Base-by-base conservation (phyloP, 2,888 invertebrate genomes). In the Drosophila maculinotata region DNA sequence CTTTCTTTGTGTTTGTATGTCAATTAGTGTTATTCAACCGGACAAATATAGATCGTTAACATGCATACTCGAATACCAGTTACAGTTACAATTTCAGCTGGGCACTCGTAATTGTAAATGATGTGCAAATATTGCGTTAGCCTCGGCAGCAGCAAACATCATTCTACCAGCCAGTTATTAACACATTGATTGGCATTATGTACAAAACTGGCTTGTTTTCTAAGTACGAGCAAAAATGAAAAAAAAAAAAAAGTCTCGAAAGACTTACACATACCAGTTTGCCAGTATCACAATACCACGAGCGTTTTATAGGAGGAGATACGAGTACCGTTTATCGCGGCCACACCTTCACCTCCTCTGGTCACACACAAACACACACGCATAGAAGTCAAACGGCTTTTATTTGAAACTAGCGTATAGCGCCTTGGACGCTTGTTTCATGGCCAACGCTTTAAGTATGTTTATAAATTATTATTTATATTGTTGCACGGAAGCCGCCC, bases 51-150 rank as follows among this genome's bases (percentile, higher is more conserved):
- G 63, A 66, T 65, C 62, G 64, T 48, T 44, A 26, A 30, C 35
- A 59, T 53, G 42, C 15, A 44, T 44, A 59, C 38, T 25, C 36
- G 12, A 64, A 56, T 64, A 12, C 28, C 52, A 39, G 54, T 51
- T 52, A 39, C 42, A 45, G 49, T 65, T 62, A 45, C 42, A 54
- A 20, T 20, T 20, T 20, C 20, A 20, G 20, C 20, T 20, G 20
- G 2, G 20, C 31, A 45, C 9, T 20, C 45, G 51, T 69, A 58
- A 57, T 79, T 81, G 82, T 72, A 78, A 20, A 79, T 73, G 66
- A 85, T 76, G 83, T 77, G 83, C 77, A 77, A 82, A 85, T 78
- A 82, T 73, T 69, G 60, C 48, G 75, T 56, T 53, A 59, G 20
- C 20, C 20, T 2, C 20, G 4, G 20, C 20, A 20, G 20, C 20